Evolutionary conservation across 2,888 invertebrate species (phyloP), one percentile per base, ranked within the genome.

Genomic region (Sceliomorpha sp.): DNA sequence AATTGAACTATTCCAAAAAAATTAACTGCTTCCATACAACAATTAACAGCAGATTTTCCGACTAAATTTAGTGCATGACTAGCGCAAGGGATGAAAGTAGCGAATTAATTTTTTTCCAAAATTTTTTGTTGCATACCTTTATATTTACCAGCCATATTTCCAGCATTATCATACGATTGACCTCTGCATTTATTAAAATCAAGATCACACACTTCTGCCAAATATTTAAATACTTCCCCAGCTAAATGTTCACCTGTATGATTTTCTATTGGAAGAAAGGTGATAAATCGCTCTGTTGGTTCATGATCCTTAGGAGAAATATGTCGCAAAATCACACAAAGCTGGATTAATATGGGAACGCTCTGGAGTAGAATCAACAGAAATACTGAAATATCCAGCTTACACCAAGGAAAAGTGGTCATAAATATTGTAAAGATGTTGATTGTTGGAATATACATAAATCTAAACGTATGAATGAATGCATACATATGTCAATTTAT

Each of bases 311-410:
- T 8, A 1, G 58, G 51, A 14, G 47, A 58, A 27, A 63, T 26
- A 47, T 56, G 56, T 32, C 40, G 20, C 9, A 63, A 7, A n/a
- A 55, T 63, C 6, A 45, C 55, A 4, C 36, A 40, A n/a, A 63
- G 24, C n/a, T 56, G n/a, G 63, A 45, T 63, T 39, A 32, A 37
- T 14, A 29, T 58, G 45, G 4, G 68, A 45, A 2, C 59, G n/a
- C 42, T 77, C 77, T 6, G 72, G 74, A 3, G 69, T 77, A 5
- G 75, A 77, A 37, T 77, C 72, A 2, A 77, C 60, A 10, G 58
- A 44, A 1, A 71, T 1, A 32, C 48, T 48, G 8, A 20, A 59
- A 26, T 59, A 59, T 12, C 26, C 48, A 14, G 69, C 62, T 15
- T 13, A n/a, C n/a, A n/a, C n/a, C n/a, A n/a, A n/a, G n/a, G n/a